Conservation (phyloP, 2,888 invertebrate species). For the Keiferia lycopersicella region DNA sequence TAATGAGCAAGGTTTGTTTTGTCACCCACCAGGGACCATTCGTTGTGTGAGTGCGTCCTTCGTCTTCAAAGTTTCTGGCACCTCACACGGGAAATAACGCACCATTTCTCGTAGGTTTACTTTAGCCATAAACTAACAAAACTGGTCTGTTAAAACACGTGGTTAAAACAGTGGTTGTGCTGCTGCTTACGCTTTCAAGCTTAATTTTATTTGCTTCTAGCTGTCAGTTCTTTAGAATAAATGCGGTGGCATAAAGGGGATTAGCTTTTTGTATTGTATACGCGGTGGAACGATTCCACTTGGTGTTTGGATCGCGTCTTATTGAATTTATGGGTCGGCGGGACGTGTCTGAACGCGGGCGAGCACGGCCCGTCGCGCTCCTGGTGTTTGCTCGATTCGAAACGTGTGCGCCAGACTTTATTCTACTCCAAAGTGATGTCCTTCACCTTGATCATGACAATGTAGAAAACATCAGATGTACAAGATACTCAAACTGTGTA, state of each 20-base stretch:
- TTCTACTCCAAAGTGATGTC: conserved; percentile 67
- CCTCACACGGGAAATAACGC: neutral
- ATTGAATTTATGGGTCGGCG: conserved; percentile 67
- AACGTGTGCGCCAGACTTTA: conserved; percentile 66
- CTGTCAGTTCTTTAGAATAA: neutral
- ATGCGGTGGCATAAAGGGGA: conserved; percentile 32
- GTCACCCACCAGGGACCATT: conserved; percentile 28
- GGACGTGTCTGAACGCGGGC: conserved; percentile 60
- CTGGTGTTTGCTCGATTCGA: conserved; percentile 66
- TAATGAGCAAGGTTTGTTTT: conserved; percentile 40
- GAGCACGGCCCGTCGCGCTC: conserved; percentile 59
- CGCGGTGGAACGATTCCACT: conserved; percentile 56
- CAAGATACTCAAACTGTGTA: no score
- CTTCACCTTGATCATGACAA: conserved; percentile 37
- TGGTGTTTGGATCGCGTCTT: conserved; percentile 62
- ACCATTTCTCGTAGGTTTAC: neutral
- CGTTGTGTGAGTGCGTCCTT: neutral
- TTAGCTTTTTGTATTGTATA: conserved; percentile 36
- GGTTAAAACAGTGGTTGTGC: no score
- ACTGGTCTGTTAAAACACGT: neutral
- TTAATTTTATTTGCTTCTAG: neutral
- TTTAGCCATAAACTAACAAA: conserved; percentile 1
- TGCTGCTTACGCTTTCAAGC: no score
- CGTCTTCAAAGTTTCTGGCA: neutral
- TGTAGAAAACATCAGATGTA: no score